Evolutionary conservation across 2,113 vertebrate species (phyloP), one percentile per base, ranked within the genome.

Genomic region (Coptodon bakossiorum): DNA sequence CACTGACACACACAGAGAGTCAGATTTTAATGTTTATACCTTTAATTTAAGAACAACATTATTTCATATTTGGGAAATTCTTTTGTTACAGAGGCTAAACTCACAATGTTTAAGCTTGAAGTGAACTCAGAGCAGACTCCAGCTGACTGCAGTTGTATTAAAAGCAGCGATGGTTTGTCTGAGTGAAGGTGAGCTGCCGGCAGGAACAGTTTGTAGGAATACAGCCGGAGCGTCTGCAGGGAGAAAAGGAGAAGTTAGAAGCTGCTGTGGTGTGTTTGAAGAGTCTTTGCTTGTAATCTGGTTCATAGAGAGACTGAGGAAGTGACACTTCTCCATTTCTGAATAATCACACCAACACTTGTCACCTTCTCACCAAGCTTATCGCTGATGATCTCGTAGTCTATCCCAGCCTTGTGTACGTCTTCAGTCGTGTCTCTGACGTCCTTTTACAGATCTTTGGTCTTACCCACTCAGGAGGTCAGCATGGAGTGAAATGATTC

Each of bases 321-420:
- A 22, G 19, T 53, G 52, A 53, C 19, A 53, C 22, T 53, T 53
- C 52, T 53, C 19, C 50, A n/a, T 52, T 53, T 53, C 50, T 53
- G 9, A 53, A 53, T n/a, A n/a, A 53, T n/a, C 9, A 53, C 52
- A 2, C 52, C 52, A 53, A 53, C 52, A 53, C 9, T 53, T 53
- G 52, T 53, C 52, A 53, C 52, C 52, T 53, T 53, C 52, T 1
- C 52, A 22, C 9, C 52, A 53, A 22, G 52, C 52, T 53, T 53
- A 22, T n/a, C 52, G 5, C 52, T 53, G 9, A 22, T 53, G 52
- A 53, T 6, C 52, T 1, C 0, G 2, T 22, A 22, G 52, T 22
- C 50, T 53, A 53, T 0, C 9, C 2, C n/a, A 53, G 52, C 17
- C 48, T 52, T 19, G 7, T 10, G 52, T 22, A 53, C 52, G 0